Conservation (phyloP, 2,113 vertebrate genomes). For the Protomyctophum bolini region DNA sequence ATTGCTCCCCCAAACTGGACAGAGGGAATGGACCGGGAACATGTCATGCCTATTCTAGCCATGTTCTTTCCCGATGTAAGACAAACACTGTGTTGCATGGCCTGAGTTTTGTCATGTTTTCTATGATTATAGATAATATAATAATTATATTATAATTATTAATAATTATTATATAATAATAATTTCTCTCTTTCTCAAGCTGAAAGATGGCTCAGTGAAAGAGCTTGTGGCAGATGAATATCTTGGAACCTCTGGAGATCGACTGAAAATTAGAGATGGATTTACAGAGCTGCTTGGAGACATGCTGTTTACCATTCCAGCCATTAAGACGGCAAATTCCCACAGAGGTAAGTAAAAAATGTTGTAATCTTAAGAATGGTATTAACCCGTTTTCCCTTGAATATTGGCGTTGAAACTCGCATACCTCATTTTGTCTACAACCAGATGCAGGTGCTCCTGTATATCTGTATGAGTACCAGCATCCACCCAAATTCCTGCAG, state of each 20-base stretch:
- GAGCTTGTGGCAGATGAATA: constrained; percentile 72
- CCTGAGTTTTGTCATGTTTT: not conserved
- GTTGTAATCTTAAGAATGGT: not conserved
- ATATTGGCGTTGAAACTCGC: not conserved
- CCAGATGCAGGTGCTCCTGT: constrained; percentile 76
- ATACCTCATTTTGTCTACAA: not conserved
- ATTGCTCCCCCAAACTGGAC: constrained; percentile 69
- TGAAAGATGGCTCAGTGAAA: constrained; percentile 19
- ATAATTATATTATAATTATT: too few relatives aligned
- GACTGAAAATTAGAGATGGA: constrained; percentile 61
- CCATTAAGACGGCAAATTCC: constrained; percentile 72
- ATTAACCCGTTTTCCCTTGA: not conserved
- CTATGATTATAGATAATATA: constrained; percentile 11
- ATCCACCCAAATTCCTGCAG: constrained; percentile 58
- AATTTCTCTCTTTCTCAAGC: constrained; percentile 33
- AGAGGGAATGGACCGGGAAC: constrained; percentile 73
- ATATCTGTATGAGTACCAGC: constrained; percentile 89
- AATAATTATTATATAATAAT: too few relatives aligned
- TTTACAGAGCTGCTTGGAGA: constrained; percentile 80
- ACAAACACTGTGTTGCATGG: not conserved
- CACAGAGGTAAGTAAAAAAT: constrained; percentile 76
- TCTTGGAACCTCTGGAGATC: constrained; percentile 69
- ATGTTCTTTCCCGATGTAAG: constrained; percentile 63
- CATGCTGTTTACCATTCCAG: constrained; percentile 69
- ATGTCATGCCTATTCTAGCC: not conserved